Evolutionary conservation across 2,113 vertebrate genomes (phyloP), one percentile per base, ranked within the genome.

Genomic region (Caracal caracal): DNA sequence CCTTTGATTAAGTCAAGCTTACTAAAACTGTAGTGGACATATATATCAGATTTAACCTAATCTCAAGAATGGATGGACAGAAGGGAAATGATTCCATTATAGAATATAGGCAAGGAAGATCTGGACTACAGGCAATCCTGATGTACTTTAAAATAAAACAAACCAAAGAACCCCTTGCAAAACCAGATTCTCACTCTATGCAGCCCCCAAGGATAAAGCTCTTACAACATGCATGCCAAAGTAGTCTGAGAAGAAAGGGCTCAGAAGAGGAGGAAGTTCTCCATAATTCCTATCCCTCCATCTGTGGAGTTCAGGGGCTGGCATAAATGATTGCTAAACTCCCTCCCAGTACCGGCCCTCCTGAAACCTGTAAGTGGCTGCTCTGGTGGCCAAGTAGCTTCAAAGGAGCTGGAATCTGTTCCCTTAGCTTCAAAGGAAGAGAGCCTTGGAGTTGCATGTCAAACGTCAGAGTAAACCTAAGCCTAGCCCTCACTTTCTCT

Each of bases 391-490:
- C 71, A 22, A 0, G 12, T 7, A 28, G 43, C 43, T 89, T 95
- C 70, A 95, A 76, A 93, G 89, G 82, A 66, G n/a, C 37, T 40
- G 8, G 59, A 82, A 81, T 93, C 2, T 16, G 49, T 63, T 73
- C 84, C 76, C 78, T 73, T 26, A 59, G 63, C 89, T 96, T 97
- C 89, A 92, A 88, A 97, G 93, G 24, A 92, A 93, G 17, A 86
- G 86, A 66, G 59, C 30, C 37, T 92, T 53, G 70, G 63, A 79
- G 83, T n/a, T 97, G 61, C 65, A 70, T 84, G 83, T 93, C 95
- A 94, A 82, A 87, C 59, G 86, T 88, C 89, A 95, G 63, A 40
- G 49, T 56, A 70, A 93, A 87, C 28, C 79, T 53, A 65, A 56
- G 53, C 73, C 59, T 8, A 2, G 56, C 9, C 10, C n/a, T 49